Conservation (phyloP, 2,797 vertebrate species). For the Sebastiscus tertius region DNA sequence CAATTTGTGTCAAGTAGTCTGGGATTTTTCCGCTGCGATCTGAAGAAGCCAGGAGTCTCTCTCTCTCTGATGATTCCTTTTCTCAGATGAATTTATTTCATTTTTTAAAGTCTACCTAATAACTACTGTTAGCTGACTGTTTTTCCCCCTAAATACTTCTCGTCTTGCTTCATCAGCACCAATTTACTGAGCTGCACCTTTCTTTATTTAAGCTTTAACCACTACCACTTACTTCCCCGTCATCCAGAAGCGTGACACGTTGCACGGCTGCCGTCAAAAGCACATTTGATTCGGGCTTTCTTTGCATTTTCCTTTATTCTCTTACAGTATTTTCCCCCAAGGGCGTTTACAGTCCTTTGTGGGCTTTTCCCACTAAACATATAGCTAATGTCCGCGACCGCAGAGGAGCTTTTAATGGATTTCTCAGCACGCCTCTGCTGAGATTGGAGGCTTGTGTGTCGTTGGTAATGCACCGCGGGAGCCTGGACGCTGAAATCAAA, state of each 20-base stretch:
- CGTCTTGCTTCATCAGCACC: conserved; percentile 20
- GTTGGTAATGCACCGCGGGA: conserved; percentile 29
- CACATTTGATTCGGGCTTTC: not conserved
- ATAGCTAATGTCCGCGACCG: conserved; percentile 35
- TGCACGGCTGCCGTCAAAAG: not conserved
- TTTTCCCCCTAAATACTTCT: not conserved
- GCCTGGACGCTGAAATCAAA: conserved; percentile 40
- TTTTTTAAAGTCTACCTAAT: not conserved
- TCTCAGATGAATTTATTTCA: conserved; percentile 34
- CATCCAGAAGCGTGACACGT: conserved; percentile 16
- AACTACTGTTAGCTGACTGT: not conserved
- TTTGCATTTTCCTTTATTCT: conserved; percentile 21
- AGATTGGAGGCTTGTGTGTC: conserved; percentile 45
- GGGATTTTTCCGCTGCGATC: not conserved
- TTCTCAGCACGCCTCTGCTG: conserved; percentile 37
- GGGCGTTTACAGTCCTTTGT: conserved; percentile 51
- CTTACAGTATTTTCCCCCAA: conserved; percentile 29
- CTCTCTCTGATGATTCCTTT: not conserved
- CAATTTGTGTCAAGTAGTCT: conserved; percentile 20
- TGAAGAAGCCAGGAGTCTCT: not conserved
- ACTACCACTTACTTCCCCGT: conserved; percentile 51
- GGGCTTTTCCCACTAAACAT: conserved; percentile 51
- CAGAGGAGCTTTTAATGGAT: conserved; percentile 62
- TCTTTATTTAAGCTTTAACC: conserved; percentile 2
- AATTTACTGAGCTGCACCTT: not conserved